Percentiles rank a stretch among this genome's conserved stretches.
These are phyloP conservation scores for Iselma pallidipennis DNA, from an alignment of 2,888 invertebrate genomes.

Conservation along the genomic window DNA sequence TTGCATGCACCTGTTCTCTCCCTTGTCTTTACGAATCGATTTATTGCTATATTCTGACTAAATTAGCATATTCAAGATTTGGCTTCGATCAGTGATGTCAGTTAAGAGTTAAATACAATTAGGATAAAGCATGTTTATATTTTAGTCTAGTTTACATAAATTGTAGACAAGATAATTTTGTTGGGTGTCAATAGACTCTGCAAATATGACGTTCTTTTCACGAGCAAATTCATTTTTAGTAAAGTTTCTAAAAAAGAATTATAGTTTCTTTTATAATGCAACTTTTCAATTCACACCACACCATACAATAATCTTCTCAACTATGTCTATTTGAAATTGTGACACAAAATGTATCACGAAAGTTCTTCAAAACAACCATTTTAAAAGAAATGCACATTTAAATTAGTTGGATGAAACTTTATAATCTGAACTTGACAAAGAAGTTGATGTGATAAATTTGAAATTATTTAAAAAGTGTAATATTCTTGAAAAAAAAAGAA, in stretches of 20 bases:
- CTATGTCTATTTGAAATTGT: neutral
- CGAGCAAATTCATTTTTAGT: no score
- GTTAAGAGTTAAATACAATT: no score
- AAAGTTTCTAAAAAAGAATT: neutral
- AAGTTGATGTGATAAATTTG: neutral
- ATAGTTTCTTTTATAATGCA: neutral
- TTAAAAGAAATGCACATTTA: neutral
- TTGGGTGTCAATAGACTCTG: no score
- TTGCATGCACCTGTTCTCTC: slow-evolving; percentile 23
- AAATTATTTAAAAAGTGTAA: neutral
- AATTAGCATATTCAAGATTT: neutral
- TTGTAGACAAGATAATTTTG: no score
- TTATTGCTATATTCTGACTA: slow-evolving; percentile 13
- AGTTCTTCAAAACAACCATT: neutral
- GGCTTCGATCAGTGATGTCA: neutral
- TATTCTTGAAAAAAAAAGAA: neutral
- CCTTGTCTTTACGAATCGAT: slow-evolving; percentile 12
- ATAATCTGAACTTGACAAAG: neutral
- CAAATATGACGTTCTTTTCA: no score
- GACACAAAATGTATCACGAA: neutral
- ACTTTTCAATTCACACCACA: neutral
- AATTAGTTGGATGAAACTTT: neutral
- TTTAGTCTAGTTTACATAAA: no score
- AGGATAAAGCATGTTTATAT: no score
- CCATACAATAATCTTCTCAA: no score